Percentiles rank a stretch among this genome's conserved stretches.
phyloP scores from a whole-genome alignment of 2,888 invertebrate species.

The Eupithecia dodoneata region DNA sequence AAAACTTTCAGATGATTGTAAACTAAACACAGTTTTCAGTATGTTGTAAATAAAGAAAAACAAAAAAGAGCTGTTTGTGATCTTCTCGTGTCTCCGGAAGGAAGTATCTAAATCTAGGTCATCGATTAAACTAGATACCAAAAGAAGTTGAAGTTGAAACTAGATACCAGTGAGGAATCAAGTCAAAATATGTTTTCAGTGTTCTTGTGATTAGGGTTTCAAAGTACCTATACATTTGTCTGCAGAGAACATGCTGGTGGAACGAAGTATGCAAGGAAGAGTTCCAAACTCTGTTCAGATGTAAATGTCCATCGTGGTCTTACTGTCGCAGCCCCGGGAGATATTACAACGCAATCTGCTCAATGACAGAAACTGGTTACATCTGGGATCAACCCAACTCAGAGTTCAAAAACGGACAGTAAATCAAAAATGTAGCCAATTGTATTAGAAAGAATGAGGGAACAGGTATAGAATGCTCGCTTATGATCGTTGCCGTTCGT shows the following conservation, averaged over 20 bases:
- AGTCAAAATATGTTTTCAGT: background rate
- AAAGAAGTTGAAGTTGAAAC: background rate
- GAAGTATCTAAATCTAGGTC: slow-evolving; percentile 2
- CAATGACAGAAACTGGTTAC: slow-evolving; percentile 95
- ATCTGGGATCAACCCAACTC: slow-evolving; percentile 93
- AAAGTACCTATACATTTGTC: background rate
- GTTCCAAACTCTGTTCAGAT: slow-evolving; percentile 93
- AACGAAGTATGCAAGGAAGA: slow-evolving; percentile 97
- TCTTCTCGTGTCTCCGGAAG: background rate
- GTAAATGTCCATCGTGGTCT: slow-evolving; percentile 94
- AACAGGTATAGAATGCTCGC: slow-evolving; percentile 37
- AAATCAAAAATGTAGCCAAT: slow-evolving; percentile 35
- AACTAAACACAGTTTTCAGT: background rate
- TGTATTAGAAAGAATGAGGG: slow-evolving; percentile 30
- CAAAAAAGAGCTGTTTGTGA: background rate
- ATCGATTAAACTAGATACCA: slow-evolving; percentile 3
- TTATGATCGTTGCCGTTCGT: slow-evolving; percentile 43
- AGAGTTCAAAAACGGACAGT: slow-evolving; percentile 73
- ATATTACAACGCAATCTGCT: slow-evolving; percentile 95
- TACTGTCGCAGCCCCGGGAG: slow-evolving; percentile 94
- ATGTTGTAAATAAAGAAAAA: background rate
- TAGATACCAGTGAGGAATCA: background rate
- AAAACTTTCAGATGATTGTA: background rate
- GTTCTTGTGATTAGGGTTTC: background rate
- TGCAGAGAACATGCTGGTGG: slow-evolving; percentile 96